Evolutionary conservation across 53 echinoderm and acorn worm species (phyloP).

Genomic region (Echinarachnius parma): DNA sequence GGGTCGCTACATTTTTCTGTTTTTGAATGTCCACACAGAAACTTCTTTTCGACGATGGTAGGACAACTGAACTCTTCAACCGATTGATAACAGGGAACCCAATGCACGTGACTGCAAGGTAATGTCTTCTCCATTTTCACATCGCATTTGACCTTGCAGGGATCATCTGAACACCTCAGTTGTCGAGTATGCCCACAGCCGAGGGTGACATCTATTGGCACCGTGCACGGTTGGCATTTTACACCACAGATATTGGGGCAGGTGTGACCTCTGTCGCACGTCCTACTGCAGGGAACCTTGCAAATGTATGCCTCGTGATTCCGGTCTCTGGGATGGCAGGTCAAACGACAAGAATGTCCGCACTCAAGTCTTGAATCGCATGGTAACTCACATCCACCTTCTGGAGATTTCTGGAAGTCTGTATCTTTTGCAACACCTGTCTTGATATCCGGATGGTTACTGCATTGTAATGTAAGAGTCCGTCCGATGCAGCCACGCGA

Average conservation of each 20-base stretch:
- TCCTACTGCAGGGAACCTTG: slow-evolving; percentile 36
- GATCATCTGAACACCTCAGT: no score
- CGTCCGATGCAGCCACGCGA: slow-evolving; percentile 21
- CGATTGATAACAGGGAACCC: slow-evolving; percentile 21
- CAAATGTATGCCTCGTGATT: slow-evolving; percentile 40
- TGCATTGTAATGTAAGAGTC: slow-evolving; percentile 49
- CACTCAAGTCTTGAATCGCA: slow-evolving; percentile 56
- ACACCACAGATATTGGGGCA: slow-evolving; percentile 51
- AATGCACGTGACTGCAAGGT: slow-evolving; percentile 50
- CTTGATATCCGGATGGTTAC: slow-evolving; percentile 57
- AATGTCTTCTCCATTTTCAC: slow-evolving; percentile 34
- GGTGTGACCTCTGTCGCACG: slow-evolving; percentile 34
- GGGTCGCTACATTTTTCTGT: neutral
- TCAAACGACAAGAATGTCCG: slow-evolving; percentile 55
- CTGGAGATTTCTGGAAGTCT: slow-evolving; percentile 61
- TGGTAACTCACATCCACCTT: slow-evolving; percentile 60
- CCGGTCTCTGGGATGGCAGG: slow-evolving; percentile 59
- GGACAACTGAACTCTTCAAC: neutral
- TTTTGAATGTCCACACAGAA: neutral
- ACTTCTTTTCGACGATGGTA: neutral
- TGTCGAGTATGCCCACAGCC: no score
- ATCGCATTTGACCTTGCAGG: no score
- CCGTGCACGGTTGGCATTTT: slow-evolving; percentile 40
- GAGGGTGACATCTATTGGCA: no score
- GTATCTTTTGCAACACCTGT: slow-evolving; percentile 24